Evolutionary conservation across 2,888 invertebrate genomes (phyloP), one percentile per base, ranked within the genome.

Genomic region (Tyria jacobaeae): DNA sequence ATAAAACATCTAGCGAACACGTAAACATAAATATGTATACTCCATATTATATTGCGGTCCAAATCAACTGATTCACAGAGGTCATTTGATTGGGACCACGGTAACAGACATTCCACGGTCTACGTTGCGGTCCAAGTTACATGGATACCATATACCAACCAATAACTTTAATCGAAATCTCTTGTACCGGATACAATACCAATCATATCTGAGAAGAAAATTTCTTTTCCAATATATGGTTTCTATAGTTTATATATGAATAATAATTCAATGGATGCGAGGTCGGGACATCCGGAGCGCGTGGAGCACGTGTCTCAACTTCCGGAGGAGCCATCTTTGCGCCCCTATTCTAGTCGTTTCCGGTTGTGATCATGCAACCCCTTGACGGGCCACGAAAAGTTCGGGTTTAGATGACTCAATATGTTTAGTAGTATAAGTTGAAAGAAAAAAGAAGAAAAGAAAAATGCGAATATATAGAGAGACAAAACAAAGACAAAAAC

Each of bases 311-410:
- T 94, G 93, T 94, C 93, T 73, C 83, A 75, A 76, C 80, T 87
- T 93, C 93, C 93, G 91, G 87, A 80, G 84, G 84, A 86, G 92
- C 92, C 92, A 93, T 93, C 92, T 93, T 92, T 89, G 88, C 86
- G 84, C 84, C 80, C 82, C 87, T 83, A 81, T 79, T 82, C 80
- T 70, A 78, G 74, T 77, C 75, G 74, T 74, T 87, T 93, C 92
- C 93, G 91, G 88, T 75, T 71, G 76, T 80, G 80, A 85, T 81
- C 89, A 88, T 86, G 88, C 91, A 91, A 92, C 91, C 91, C 92
- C 89, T 92, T 93, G 84, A 82, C 68, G 76, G 84, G 89, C 88
- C 78, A 84, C 41, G 72, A 79, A 78, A 79, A 66, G 15, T 35
- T n/a, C 12, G 35, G 7, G 21, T 24, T 21, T 21, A 24, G 9